Evolutionary conservation across 1,140 invertebrate species (phyloP).

Genomic region (Tachypleus tridentatus): DNA sequence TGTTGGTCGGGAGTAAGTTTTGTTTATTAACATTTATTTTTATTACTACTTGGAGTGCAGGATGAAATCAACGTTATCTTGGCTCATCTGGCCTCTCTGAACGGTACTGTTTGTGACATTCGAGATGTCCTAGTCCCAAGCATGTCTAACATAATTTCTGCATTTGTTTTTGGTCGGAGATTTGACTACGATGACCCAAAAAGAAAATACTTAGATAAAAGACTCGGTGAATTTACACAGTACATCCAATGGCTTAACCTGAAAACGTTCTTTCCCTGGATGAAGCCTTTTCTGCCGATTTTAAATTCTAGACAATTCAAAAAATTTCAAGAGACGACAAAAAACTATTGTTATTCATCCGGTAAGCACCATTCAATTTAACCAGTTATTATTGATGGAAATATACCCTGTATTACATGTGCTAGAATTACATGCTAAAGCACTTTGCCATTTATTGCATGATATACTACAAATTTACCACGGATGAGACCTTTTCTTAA

Average conservation of each 20-base stretch:
- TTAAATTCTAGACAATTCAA: too few species aligned
- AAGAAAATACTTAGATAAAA: conserved; percentile 49
- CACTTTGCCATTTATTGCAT: too few species aligned
- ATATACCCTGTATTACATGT: too few species aligned
- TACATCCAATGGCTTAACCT: conserved; percentile 15
- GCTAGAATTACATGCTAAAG: too few species aligned
- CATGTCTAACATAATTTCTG: conserved; percentile 62
- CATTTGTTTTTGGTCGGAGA: conserved; percentile 65
- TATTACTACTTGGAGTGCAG: not conserved
- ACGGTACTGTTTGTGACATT: conserved; percentile 9
- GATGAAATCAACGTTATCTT: conserved; percentile 16
- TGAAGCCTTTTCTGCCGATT: conserved; percentile 27
- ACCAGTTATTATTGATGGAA: too few species aligned
- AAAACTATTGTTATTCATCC: too few species aligned
- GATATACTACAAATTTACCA: too few species aligned
- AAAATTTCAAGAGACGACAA: too few species aligned
- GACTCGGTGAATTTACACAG: conserved; percentile 49
- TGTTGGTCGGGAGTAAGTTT: too few species aligned
- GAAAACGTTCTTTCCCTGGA: conserved; percentile 17
- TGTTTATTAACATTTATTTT: too few species aligned
- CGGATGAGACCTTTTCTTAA: too few species aligned
- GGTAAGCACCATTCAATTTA: too few species aligned
- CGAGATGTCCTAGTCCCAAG: conserved; percentile 15
- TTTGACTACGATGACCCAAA: conserved; percentile 43
- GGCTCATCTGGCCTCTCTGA: conserved; percentile 3